A percentile compares a stretch with the other conserved stretches of the same genome.
Conservation (phyloP, 2,888 invertebrate species). For the Polydrusus tereticollis region DNA sequence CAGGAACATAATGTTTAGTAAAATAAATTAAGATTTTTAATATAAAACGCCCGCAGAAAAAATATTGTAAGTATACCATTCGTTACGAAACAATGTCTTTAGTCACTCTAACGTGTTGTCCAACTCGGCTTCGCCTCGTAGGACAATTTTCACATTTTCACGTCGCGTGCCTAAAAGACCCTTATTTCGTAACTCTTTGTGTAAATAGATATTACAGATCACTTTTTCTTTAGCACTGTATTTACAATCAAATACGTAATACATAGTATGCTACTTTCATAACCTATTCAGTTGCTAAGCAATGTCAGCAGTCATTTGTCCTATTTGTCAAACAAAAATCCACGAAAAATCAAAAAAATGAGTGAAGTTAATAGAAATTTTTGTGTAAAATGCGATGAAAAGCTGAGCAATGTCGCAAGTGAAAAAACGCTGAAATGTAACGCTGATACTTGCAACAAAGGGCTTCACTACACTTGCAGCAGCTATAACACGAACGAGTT, state of each 20-base stretch:
- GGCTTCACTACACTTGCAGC: conserved; percentile 56
- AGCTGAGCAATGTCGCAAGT: conserved; percentile 41
- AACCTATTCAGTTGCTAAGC: background rate
- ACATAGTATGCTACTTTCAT: background rate
- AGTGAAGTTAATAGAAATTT: conserved; percentile 55
- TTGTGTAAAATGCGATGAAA: conserved; percentile 57
- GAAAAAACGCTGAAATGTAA: conserved; percentile 56
- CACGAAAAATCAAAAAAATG: conserved; percentile 45
- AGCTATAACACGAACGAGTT: conserved; percentile 54
- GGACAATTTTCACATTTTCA: too few relatives aligned
- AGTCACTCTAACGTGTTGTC: too few relatives aligned
- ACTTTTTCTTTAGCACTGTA: background rate
- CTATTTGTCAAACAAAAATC: conserved; percentile 19
- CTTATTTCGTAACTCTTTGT: too few relatives aligned
- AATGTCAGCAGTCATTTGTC: conserved; percentile 25
- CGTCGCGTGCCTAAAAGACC: too few relatives aligned
- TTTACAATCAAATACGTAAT: background rate
- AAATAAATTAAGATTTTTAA: too few relatives aligned
- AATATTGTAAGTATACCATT: too few relatives aligned
- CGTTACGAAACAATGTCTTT: too few relatives aligned
- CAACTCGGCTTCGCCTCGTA: too few relatives aligned
- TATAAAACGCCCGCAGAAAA: too few relatives aligned
- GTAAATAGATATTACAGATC: too few relatives aligned
- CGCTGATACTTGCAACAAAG: conserved; percentile 53
- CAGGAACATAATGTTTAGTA: too few relatives aligned